Percentiles rank a stretch among this genome's conserved stretches.
Conservation (phyloP, 1,140 invertebrate genomes). For the Sitobion miscanthi region DNA sequence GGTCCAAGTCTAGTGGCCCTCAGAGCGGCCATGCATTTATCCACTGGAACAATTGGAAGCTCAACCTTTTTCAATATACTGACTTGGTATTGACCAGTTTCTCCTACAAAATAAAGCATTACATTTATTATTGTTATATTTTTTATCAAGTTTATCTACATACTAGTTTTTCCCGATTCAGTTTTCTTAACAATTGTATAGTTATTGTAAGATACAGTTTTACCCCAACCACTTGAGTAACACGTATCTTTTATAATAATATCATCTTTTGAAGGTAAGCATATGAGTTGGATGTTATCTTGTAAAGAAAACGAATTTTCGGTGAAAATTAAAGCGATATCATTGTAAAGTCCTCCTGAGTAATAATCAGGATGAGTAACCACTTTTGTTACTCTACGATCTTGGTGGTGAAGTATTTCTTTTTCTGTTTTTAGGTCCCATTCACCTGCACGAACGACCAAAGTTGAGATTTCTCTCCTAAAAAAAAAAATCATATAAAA, state of each 20-base stretch:
- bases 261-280: constrained; percentile 67
- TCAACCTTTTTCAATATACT: constrained; percentile 76
- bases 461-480: constrained; percentile 55
- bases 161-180: background rate
- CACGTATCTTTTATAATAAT: constrained; percentile 64
- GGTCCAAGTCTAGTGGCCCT: constrained; percentile 69
- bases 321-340: constrained; percentile 73
- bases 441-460: constrained; percentile 63
- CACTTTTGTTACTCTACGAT: constrained; percentile 69
- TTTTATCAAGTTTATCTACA: constrained; percentile 60
- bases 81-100: constrained; percentile 68
- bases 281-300: constrained; percentile 75
- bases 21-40: constrained; percentile 68
- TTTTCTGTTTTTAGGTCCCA: constrained; percentile 76
- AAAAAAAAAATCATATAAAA: background rate
- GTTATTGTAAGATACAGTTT: constrained; percentile 62
- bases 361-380: constrained; percentile 65
- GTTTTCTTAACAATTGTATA: constrained; percentile 34
- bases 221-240: constrained; percentile 77
- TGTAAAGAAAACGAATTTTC: constrained; percentile 66
- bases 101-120: constrained; percentile 60
- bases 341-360: constrained; percentile 70
- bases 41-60: constrained; percentile 68
- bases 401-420: constrained; percentile 76
- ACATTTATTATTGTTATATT: background rate